A percentile compares a stretch with the other conserved stretches of the same genome.
These are phyloP conservation scores for Podarcis cretensis DNA, from an alignment of 2,113 vertebrate species.

Conservation along the genomic window DNA sequence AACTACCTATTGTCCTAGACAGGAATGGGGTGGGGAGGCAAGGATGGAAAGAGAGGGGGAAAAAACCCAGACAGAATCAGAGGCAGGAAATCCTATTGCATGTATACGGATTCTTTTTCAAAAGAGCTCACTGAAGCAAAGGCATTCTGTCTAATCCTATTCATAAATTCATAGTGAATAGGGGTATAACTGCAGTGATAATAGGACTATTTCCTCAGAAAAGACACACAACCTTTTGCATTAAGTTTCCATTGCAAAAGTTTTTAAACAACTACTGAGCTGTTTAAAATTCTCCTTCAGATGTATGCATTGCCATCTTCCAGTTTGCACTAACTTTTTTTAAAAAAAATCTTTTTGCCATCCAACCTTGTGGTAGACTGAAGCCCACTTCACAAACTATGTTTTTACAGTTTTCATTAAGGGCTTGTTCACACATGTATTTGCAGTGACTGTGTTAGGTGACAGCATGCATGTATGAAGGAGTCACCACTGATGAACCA, in stretches of 20 bases:
- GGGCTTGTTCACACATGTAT: not conserved
- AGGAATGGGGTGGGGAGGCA: not conserved
- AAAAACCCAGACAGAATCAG: not conserved
- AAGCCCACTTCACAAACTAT: not conserved
- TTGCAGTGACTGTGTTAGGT: not conserved
- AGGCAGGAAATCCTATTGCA: not conserved
- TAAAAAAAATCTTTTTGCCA: not conserved
- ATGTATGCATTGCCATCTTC: not conserved
- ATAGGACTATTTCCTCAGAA: not conserved
- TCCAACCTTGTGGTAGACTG: not conserved
- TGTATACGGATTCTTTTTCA: too few relatives aligned
- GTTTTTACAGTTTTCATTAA: not conserved
- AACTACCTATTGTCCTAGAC: slow-evolving; percentile 16
- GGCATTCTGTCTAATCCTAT: not conserved
- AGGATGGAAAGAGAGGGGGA: too few relatives aligned
- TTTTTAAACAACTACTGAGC: not conserved
- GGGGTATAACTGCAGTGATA: not conserved
- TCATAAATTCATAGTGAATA: not conserved
- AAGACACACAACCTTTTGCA: not conserved
- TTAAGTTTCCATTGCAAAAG: not conserved
- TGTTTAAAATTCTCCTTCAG: not conserved
- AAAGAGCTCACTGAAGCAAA: too few relatives aligned
- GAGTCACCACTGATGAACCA: not conserved
- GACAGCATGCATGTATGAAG: not conserved
- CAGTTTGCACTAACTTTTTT: not conserved